phyloP scores from a whole-genome alignment of 2,113 vertebrate species.

The Pleuronectes platessa region DNA sequence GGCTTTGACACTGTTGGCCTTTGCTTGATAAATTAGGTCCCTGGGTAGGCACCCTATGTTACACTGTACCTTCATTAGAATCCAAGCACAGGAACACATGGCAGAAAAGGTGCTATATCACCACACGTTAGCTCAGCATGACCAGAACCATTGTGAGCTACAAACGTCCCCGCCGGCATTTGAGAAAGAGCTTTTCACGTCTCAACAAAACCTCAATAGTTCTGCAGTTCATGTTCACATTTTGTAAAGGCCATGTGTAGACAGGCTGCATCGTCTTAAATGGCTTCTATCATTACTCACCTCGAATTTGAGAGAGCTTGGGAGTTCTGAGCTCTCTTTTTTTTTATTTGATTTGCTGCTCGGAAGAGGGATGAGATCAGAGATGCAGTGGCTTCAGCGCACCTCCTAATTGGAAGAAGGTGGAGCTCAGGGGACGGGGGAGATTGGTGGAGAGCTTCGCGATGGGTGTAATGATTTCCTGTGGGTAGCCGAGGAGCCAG shows the following conservation, averaged over 20 bases:
- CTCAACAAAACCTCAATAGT: background rate
- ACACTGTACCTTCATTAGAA: constrained; percentile 65
- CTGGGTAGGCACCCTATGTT: constrained; percentile 56
- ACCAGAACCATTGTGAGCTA: constrained; percentile 13
- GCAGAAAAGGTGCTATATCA: constrained; percentile 30
- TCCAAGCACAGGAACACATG: constrained; percentile 44
- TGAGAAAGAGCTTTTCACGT: background rate
- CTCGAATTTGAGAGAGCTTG: background rate
- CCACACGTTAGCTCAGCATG: constrained; percentile 28
- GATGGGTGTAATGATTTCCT: constrained; percentile 54
- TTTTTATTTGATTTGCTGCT: too few relatives aligned
- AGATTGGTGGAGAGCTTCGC: constrained; percentile 45
- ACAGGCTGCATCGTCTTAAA: constrained; percentile 1
- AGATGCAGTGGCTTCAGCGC: constrained; percentile 5
- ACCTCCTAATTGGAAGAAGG: constrained; percentile 61
- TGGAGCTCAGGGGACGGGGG: constrained; percentile 53
- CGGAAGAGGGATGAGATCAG: constrained; percentile 31
- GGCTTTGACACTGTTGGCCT: constrained; percentile 69
- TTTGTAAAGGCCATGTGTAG: background rate
- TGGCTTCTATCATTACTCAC: constrained; percentile 13
- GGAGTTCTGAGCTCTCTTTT: too few relatives aligned
- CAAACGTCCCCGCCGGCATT: background rate
- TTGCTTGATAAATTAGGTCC: constrained; percentile 75
- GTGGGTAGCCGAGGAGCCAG: constrained; percentile 37
- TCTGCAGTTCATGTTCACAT: constrained; percentile 2